Percentiles rank a stretch among this genome's conserved stretches.
phyloP scores from a whole-genome alignment of 1,140 invertebrate species.

The Drosophila trapezifrons region DNA sequence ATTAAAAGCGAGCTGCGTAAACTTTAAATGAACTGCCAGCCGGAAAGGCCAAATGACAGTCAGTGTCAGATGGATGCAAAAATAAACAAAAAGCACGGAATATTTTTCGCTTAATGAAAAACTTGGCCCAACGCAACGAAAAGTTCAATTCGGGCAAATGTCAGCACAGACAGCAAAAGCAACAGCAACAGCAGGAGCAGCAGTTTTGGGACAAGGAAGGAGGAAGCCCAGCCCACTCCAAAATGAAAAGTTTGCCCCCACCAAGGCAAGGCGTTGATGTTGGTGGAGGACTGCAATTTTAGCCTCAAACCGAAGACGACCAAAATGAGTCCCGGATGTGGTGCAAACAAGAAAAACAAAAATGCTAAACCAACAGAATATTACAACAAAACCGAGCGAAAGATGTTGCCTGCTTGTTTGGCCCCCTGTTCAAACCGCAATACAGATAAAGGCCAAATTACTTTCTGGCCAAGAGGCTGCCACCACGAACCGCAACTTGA shows the following conservation, averaged over 20 bases:
- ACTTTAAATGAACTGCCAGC: slow-evolving; percentile 81
- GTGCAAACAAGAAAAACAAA: slow-evolving; percentile 60
- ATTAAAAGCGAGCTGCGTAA: slow-evolving; percentile 65
- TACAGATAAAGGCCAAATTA: slow-evolving; percentile 82
- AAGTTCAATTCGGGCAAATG: slow-evolving; percentile 65
- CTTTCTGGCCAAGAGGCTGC: slow-evolving; percentile 78
- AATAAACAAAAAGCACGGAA: slow-evolving; percentile 47
- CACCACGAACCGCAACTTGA: slow-evolving; percentile 66
- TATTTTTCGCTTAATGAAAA: slow-evolving; percentile 68
- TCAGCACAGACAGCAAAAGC: slow-evolving; percentile 57
- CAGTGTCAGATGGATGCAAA: slow-evolving; percentile 47
- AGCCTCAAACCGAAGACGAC: slow-evolving; percentile 46
- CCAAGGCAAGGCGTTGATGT: slow-evolving; percentile 8
- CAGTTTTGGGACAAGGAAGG: slow-evolving; percentile 1
- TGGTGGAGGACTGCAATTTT: slow-evolving; percentile 39
- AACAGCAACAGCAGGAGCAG: slow-evolving; percentile 41
- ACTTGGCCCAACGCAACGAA: slow-evolving; percentile 57
- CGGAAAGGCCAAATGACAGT: slow-evolving; percentile 56
- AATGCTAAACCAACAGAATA: slow-evolving; percentile 66
- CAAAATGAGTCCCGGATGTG: slow-evolving; percentile 78
- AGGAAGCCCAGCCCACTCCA: not conserved
- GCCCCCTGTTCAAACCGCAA: slow-evolving; percentile 73
- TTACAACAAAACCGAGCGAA: slow-evolving; percentile 46
- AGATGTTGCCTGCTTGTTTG: slow-evolving; percentile 37
- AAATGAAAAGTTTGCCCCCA: slow-evolving; percentile 54